A percentile compares a stretch with the other conserved stretches of the same genome.
Conservation (phyloP, 2,888 invertebrate species). For the Scrobipalpa atriplicella region DNA sequence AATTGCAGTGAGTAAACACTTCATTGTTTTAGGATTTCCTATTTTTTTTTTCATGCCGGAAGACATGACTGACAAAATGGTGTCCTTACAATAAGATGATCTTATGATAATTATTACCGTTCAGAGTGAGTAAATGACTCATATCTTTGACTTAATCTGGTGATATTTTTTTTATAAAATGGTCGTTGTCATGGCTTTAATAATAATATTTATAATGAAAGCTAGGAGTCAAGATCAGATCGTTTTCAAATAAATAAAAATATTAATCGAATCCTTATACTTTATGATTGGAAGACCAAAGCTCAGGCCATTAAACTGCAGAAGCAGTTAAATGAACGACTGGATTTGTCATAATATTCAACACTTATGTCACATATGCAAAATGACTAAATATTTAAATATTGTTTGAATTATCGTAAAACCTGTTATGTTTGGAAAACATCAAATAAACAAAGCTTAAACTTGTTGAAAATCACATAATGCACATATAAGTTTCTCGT, state of each 20-base stretch:
- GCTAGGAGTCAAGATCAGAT: too few relatives aligned
- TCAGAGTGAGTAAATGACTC: too few relatives aligned
- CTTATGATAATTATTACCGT: not conserved
- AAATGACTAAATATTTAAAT: constrained; percentile 2
- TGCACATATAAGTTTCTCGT: constrained; percentile 3
- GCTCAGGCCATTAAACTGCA: not conserved
- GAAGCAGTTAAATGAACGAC: not conserved
- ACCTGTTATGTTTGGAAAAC: constrained; percentile 8
- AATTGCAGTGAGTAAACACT: constrained; percentile 21
- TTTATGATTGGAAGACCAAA: not conserved
- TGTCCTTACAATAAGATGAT: not conserved
- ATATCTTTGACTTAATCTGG: too few relatives aligned
- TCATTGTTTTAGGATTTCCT: constrained; percentile 25
- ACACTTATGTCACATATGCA: not conserved
- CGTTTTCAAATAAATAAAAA: too few relatives aligned
- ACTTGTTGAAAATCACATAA: not conserved
- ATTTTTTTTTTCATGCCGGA: not conserved
- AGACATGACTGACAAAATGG: constrained; percentile 3
- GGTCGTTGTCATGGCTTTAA: too few relatives aligned
- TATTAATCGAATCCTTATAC: not conserved
- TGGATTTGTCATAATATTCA: constrained; percentile 4
- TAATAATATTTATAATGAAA: too few relatives aligned
- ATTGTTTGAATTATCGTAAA: not conserved
- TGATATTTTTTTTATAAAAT: too few relatives aligned
- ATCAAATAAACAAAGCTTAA: not conserved